phyloP scores from a whole-genome alignment of 2,797 vertebrate species.

The Miichthys miiuy region DNA sequence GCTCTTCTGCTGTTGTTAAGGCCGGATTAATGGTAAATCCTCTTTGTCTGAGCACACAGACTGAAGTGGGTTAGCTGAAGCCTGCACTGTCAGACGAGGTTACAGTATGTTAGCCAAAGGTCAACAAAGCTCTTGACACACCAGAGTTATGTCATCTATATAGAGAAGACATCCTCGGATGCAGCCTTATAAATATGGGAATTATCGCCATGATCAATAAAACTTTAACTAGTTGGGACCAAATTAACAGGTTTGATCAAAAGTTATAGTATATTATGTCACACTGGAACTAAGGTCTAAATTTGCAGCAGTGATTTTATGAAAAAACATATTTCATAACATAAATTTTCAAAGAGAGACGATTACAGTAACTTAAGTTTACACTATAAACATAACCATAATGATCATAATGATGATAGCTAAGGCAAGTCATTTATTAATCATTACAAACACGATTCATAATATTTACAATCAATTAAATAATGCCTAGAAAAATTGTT shows the following conservation, averaged over 20 bases:
- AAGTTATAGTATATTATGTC: neutral
- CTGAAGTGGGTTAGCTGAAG: constrained; percentile 49
- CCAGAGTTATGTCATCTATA: constrained; percentile 24
- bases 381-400: neutral
- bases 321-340: neutral
- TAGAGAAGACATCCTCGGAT: neutral
- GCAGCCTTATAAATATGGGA: constrained; percentile 19
- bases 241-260: neutral
- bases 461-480: neutral
- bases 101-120: constrained; percentile 49
- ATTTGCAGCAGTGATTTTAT: neutral
- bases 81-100: constrained; percentile 25
- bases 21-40: constrained; percentile 79
- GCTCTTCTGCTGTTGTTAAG: constrained; percentile 68
- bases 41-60: constrained; percentile 76
- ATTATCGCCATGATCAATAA: neutral
- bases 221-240: neutral
- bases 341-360: neutral
- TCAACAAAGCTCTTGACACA: constrained; percentile 35
- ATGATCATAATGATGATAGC: too few relatives aligned
- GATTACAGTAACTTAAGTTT: neutral
- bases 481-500: neutral
- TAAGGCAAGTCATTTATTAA: neutral
- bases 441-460: neutral
- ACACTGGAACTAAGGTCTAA: neutral